phyloP scores from a whole-genome alignment of 2,113 vertebrate genomes.

The Hippocampus mohnikei region DNA sequence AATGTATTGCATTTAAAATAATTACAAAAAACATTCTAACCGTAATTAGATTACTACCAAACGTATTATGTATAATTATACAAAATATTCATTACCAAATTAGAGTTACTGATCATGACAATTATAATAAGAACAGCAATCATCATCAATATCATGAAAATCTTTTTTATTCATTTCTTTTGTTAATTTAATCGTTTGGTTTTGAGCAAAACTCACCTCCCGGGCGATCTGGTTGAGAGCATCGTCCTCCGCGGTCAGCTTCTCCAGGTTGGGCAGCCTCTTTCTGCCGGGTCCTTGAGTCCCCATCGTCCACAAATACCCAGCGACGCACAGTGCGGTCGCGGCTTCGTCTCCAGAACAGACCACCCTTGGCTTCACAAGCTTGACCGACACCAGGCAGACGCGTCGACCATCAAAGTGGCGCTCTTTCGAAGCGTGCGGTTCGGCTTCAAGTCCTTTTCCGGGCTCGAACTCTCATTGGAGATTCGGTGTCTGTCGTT shows the following conservation, averaged over 20 bases:
- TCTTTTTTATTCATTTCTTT: not conserved
- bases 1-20: too few species aligned
- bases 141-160: not conserved
- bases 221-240: constrained; percentile 82
- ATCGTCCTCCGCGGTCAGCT: constrained; percentile 82
- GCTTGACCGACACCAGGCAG: not conserved
- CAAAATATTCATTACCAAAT: too few species aligned
- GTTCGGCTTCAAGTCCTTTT: not conserved
- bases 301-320: constrained; percentile 65
- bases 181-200: too few species aligned
- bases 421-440: not conserved
- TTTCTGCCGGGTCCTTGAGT: constrained; percentile 80
- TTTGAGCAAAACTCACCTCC: constrained; percentile 70
- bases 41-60: too few species aligned
- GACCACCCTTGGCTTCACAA: not conserved
- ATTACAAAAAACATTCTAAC: too few species aligned
- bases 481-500: not conserved
- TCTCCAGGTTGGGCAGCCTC: constrained; percentile 80
- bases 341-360: not conserved
- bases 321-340: not conserved
- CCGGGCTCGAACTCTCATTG: constrained; percentile 1
- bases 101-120: too few species aligned
- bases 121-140: not conserved
- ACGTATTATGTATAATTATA: too few species aligned
- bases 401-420: not conserved